Evolutionary conservation across 2,113 vertebrate species (phyloP), one percentile per base, ranked within the genome.

Genomic region (Hymenochirus boettgeri): DNA sequence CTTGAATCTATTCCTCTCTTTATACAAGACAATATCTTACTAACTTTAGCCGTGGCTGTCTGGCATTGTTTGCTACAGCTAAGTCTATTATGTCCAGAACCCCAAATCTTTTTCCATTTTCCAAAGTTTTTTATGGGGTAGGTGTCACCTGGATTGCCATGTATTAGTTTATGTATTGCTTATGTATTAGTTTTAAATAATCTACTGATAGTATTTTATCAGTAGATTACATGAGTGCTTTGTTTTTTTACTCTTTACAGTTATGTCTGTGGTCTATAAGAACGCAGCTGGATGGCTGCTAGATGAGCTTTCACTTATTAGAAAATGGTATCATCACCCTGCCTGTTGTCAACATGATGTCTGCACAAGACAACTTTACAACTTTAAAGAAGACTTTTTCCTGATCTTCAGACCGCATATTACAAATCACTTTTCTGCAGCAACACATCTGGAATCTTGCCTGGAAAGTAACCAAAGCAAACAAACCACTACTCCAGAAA

Each of bases 301-400:
- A 73, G 90, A 96, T 71, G 76, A 92, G 2, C 77, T 86, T 18
- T 74, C 86, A 1, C 86, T 90, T n/a, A 81, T 92, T 45, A 88
- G 91, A 59, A 81, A 73, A 37, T 67, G 64, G 64, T 67, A 67
- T n/a, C 17, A 42, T 11, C 7, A 11, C 13, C 29, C 29, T 33
- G 55, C 1, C 7, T 22, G 25, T 12, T 15, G 8, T 18, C 31
- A 17, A 18, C 15, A 11, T 7, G 15, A 7, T 3, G 18, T 7
- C 12, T 7, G 3, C 6, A 46, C 3, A 17, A 29, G 18, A 26
- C 12, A 22, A 4, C 7, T 8, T 4, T 67, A 67, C 31, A 51
- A 23, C 4, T 37, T 59, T 25, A 59, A 35, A 27, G 29, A 48
- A 8, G 64, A 59, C 19, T 22, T 67, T 5, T 67, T 67, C 31